These are phyloP conservation scores for Oscheius sp. DNA, from an alignment of 2,888 invertebrate genomes.

Conservation along the genomic window DNA sequence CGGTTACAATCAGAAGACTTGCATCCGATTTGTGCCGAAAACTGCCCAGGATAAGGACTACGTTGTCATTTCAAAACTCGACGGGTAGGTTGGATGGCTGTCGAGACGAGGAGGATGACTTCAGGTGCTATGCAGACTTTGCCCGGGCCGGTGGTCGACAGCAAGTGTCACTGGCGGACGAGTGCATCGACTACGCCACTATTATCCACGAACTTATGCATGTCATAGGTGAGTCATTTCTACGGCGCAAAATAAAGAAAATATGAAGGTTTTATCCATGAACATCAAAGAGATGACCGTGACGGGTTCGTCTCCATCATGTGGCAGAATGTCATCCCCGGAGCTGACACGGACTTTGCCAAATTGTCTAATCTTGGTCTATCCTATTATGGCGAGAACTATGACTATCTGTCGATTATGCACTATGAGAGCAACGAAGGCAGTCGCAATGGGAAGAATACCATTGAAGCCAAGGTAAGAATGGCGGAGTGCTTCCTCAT, in stretches of 20 bases:
- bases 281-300: slow-evolving; percentile 71
- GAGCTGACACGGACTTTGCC: slow-evolving; percentile 72
- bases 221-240: slow-evolving; percentile 61
- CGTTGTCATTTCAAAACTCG: slow-evolving; percentile 77
- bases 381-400: slow-evolving; percentile 69
- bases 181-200: slow-evolving; percentile 77
- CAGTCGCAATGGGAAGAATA: slow-evolving; percentile 68
- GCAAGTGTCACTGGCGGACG: slow-evolving; percentile 79
- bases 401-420: slow-evolving; percentile 71
- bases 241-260: background rate
- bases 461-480: slow-evolving; percentile 65
- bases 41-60: slow-evolving; percentile 77
- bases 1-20: slow-evolving; percentile 79
- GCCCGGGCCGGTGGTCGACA: slow-evolving; percentile 83
- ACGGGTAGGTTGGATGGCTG: slow-evolving; percentile 58
- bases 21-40: slow-evolving; percentile 79
- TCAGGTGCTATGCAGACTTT: slow-evolving; percentile 83
- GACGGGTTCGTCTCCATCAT: slow-evolving; percentile 66
- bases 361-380: slow-evolving; percentile 68
- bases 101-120: background rate
- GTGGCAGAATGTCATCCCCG: slow-evolving; percentile 68
- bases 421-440: slow-evolving; percentile 66
- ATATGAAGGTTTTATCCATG: slow-evolving; percentile 67
- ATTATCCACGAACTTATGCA: slow-evolving; percentile 85
- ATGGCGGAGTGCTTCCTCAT: background rate